These are phyloP conservation scores for Panurus biarmicus DNA, from an alignment of 2,113 vertebrate genomes.

Conservation along the genomic window DNA sequence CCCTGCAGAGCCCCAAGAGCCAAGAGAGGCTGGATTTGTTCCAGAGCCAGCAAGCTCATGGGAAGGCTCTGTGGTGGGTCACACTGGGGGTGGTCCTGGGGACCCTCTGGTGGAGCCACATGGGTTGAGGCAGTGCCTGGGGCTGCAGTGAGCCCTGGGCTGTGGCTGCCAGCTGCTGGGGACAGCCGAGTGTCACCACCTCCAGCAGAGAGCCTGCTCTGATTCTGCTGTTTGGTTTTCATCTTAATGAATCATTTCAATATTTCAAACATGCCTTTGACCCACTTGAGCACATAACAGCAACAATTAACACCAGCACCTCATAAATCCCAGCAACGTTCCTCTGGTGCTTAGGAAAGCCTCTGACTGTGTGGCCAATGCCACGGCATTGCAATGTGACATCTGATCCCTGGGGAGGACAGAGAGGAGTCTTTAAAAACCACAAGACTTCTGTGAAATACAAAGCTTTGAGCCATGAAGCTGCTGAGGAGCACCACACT, in stretches of 20 bases:
- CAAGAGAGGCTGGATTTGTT: background rate
- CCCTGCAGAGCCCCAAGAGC: background rate
- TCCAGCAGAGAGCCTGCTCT: rapidly evolving
- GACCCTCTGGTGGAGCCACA: rapidly evolving
- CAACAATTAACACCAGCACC: background rate
- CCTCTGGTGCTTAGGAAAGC: background rate
- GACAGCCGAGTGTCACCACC: rapidly evolving
- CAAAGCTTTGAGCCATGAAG: background rate
- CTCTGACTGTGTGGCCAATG: too few relatives aligned
- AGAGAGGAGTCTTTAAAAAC: background rate
- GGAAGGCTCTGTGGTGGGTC: background rate
- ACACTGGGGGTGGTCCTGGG: background rate
- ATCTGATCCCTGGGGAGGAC: background rate
- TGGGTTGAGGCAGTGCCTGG: rapidly evolving
- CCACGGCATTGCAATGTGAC: background rate
- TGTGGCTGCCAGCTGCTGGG: rapidly evolving
- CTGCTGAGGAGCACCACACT: background rate
- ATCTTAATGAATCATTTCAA: background rate
- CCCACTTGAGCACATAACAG: background rate
- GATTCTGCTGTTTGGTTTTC: background rate
- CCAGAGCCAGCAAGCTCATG: rapidly evolving
- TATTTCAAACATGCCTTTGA: background rate
- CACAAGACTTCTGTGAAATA: background rate
- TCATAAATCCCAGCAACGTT: background rate
- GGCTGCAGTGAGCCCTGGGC: rapidly evolving